phyloP scores from a whole-genome alignment of 2,888 invertebrate genomes.

The Drosophila cognata region DNA sequence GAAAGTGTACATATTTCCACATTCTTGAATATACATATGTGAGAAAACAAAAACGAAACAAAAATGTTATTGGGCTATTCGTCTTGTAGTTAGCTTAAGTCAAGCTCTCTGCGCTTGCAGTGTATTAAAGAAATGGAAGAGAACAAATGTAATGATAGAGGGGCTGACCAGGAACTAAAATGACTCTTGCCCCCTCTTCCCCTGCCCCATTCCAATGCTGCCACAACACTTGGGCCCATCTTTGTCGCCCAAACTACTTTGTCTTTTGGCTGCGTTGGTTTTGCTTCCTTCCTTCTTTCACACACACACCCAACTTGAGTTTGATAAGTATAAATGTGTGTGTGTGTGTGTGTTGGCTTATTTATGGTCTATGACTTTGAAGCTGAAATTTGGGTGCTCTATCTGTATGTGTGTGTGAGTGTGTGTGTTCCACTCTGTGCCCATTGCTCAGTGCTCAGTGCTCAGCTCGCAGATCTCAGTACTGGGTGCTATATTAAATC shows the following conservation, averaged over 20 bases:
- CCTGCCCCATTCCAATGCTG: background rate
- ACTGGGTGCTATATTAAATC: conserved; percentile 70
- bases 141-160: conserved; percentile 24
- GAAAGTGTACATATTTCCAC: background rate
- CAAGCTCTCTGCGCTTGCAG: conserved; percentile 10
- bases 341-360: conserved; percentile 52
- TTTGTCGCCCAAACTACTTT: conserved; percentile 59
- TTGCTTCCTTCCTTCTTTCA: conserved; percentile 12
- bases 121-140: conserved; percentile 38
- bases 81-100: background rate
- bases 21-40: background rate
- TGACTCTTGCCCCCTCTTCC: background rate
- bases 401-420: conserved; percentile 6
- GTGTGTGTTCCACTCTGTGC: conserved; percentile 2
- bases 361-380: conserved; percentile 65
- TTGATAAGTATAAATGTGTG: conserved; percentile 43
- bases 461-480: conserved; percentile 7
- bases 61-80: background rate
- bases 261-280: conserved; percentile 44
- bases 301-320: conserved; percentile 12
- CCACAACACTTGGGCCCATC: conserved; percentile 18
- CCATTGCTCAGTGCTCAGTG: conserved; percentile 15
- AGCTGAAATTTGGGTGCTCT: conserved; percentile 38
- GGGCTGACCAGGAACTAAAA: conserved; percentile 31
- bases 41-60: background rate